Evolutionary conservation across 1,140 invertebrate genomes (phyloP), one percentile per base, ranked within the genome.

Genomic region (Rhagoletis pomonella): DNA sequence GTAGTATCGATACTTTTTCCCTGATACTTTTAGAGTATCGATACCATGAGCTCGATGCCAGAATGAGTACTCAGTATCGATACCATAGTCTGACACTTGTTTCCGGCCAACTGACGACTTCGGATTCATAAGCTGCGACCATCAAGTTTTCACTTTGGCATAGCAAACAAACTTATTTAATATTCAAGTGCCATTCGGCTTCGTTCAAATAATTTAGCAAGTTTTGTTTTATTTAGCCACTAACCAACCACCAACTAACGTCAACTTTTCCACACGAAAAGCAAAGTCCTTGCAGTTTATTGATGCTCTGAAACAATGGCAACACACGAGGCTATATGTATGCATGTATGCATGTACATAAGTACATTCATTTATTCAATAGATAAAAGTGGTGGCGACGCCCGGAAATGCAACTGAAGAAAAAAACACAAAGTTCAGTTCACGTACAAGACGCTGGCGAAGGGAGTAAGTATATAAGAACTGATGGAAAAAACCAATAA

Each of bases 191-290:
- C 69, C 69, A 73, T 73, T 73, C 47, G 69, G 42, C 47, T 73
- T 73, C 69, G 69, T 73, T 73, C 69, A 73, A 73, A 73, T 44
- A 47, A 73, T 47, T 73, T 73, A 42, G 69, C 44, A 73, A 73
- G 12, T 73, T 73, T 73, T 44, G 69, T 73, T 39, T 42, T 47
- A 12, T 42, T 17, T 29, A 73, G 44, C 39, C 44, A 73, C 42
- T 47, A 47, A 73, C 69, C 69, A 73, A 73, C 69, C 39, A 73
- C 69, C 69, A 73, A 73, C 67, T 44, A 73, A 44, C 42, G 42
- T 73, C 44, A 50, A 73, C 69, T 73, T 73, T 47, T 42, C 7
- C 69, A 73, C 44, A 73, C 12, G 17, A 47, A 73, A 17, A 73
- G 14, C 39, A 73, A 73, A 73, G 42, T 73, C 44, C 69, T 47